A percentile compares a stretch with the other conserved stretches of the same genome.
phyloP scores from a whole-genome alignment of 2,888 invertebrate species.

The Limnephilus rhombicus region DNA sequence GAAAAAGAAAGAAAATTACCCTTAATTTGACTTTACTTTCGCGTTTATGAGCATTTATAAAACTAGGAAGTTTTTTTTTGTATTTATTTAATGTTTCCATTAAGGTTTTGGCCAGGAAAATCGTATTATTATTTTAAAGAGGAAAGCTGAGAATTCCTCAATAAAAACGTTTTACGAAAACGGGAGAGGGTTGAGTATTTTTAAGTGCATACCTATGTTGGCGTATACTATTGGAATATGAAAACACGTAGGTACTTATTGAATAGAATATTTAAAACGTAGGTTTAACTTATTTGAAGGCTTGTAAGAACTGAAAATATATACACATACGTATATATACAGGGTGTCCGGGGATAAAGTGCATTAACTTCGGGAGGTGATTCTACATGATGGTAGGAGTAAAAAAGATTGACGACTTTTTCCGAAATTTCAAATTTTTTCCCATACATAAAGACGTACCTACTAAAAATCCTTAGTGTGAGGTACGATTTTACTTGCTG shows the following conservation, averaged over 20 bases:
- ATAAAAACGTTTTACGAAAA: background rate
- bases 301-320: too few relatives aligned
- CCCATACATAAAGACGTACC: too few relatives aligned
- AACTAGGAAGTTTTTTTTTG: background rate
- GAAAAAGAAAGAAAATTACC: background rate
- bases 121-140: background rate
- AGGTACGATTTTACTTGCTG: too few relatives aligned
- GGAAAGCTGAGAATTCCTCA: background rate
- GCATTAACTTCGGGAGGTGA: too few relatives aligned
- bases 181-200: background rate
- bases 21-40: background rate
- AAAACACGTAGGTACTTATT: background rate
- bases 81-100: background rate
- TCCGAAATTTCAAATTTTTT: too few relatives aligned
- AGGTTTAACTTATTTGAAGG: too few relatives aligned
- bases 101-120: background rate
- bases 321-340: too few relatives aligned
- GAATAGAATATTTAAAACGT: background rate
- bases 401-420: too few relatives aligned
- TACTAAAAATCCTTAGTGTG: too few relatives aligned
- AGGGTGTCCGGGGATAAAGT: too few relatives aligned
- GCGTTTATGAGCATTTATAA: background rate
- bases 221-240: background rate
- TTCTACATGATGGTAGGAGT: too few relatives aligned
- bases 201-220: background rate